These are phyloP conservation scores for Hypocryptadius cinnamomeus DNA, from an alignment of 2,113 vertebrate genomes.

Conservation along the genomic window DNA sequence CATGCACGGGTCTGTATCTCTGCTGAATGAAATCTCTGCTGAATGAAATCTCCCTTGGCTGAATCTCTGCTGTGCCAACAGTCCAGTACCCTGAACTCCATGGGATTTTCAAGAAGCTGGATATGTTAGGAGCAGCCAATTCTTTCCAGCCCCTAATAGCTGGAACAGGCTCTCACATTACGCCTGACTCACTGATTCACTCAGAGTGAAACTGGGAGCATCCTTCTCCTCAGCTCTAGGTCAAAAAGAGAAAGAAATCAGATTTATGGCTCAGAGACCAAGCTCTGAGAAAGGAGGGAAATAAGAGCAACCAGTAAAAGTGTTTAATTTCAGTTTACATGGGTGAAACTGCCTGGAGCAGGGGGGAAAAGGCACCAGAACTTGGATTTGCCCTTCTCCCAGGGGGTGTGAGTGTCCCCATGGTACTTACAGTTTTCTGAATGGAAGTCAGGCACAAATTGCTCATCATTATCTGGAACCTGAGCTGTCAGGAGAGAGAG, in stretches of 20 bases:
- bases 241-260: not conserved
- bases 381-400: not conserved
- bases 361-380: not conserved
- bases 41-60: too few relatives aligned
- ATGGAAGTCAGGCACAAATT: slow-evolving; percentile 96
- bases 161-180: not conserved
- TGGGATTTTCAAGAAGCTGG: not conserved
- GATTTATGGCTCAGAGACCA: not conserved
- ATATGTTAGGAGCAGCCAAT: not conserved
- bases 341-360: not conserved
- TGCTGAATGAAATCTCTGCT: not conserved
- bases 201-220: not conserved
- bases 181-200: not conserved
- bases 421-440: slow-evolving; percentile 92
- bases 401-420: not conserved
- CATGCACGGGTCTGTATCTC: not conserved
- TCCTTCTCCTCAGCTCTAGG: not conserved
- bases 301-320: not conserved
- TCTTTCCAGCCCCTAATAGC: not conserved
- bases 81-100: not conserved
- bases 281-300: not conserved
- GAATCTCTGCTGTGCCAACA: too few relatives aligned
- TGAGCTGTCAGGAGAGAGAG: slow-evolving; percentile 80
- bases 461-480: slow-evolving; percentile 97
- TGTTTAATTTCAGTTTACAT: not conserved